Conservation (phyloP, 1,140 invertebrate genomes). For the Drosophila teissieri region DNA sequence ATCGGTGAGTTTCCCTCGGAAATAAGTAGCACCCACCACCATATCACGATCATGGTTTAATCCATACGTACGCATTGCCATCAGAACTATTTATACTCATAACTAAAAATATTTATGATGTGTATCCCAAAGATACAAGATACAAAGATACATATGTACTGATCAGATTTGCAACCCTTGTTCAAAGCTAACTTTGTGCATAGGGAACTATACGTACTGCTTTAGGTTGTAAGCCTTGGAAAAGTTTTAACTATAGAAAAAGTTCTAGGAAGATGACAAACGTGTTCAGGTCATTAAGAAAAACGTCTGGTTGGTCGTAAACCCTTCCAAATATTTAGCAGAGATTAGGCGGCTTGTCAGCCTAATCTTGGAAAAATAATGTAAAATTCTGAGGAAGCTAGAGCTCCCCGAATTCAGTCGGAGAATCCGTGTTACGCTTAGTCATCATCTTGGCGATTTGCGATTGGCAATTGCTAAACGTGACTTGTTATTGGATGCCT, state of each 20-base stretch:
- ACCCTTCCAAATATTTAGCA: constrained; percentile 15
- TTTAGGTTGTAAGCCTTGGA: no score
- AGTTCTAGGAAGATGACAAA: constrained; percentile 4
- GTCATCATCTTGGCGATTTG: constrained; percentile 47
- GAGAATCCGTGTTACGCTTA: constrained; percentile 40
- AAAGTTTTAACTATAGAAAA: not conserved
- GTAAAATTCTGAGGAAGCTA: constrained; percentile 12
- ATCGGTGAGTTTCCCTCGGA: constrained; percentile 89
- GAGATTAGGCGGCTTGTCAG: constrained; percentile 8
- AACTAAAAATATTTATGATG: no score
- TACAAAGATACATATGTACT: no score
- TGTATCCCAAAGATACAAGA: no score
- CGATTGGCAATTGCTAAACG: constrained; percentile 56
- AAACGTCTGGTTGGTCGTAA: not conserved
- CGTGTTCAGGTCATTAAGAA: not conserved
- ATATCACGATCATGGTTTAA: not conserved
- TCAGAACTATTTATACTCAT: no score
- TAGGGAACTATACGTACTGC: not conserved
- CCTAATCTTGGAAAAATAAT: constrained; percentile 10
- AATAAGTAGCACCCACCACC: no score
- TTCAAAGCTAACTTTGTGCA: not conserved
- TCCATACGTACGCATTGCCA: no score
- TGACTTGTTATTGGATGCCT: constrained; percentile 69
- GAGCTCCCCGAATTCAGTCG: constrained; percentile 33
- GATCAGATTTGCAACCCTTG: no score